These are phyloP conservation scores for Chaetogeoica ovagalla DNA, from an alignment of 2,888 invertebrate species.

Conservation along the genomic window DNA sequence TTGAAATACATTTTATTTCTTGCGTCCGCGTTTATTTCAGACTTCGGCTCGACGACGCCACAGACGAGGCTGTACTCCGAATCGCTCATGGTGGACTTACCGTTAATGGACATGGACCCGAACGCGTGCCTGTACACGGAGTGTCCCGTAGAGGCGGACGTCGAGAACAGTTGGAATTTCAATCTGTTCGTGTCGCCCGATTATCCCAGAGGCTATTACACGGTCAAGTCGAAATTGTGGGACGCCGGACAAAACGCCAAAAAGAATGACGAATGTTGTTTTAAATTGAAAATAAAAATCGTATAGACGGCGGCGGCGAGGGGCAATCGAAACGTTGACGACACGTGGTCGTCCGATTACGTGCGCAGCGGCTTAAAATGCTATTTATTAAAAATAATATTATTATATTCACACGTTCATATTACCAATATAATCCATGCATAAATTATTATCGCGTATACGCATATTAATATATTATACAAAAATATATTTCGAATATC, in stretches of 20 bases:
- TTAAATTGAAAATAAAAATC: conserved; percentile 22
- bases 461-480: no score
- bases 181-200: not conserved
- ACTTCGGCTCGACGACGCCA: not conserved
- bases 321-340: no score
- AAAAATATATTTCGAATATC: no score
- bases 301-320: not conserved
- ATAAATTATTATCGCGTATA: no score
- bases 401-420: no score
- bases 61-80: conserved; percentile 36
- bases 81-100: not conserved
- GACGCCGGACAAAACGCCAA: not conserved
- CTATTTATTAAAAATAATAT: no score
- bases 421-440: no score
- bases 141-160: conserved; percentile 12
- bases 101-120: conserved; percentile 45
- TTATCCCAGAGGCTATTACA: conserved; percentile 17
- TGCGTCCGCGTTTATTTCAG: conserved; percentile 22
- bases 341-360: no score
- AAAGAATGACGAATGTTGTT: not conserved
- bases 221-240: conserved; percentile 32
- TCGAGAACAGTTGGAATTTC: not conserved
- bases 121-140: conserved; percentile 42
- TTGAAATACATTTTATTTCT: no score
- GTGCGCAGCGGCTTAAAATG: no score